phyloP scores from a whole-genome alignment of 2,888 invertebrate species.

The Dicyrtoma fusca region DNA sequence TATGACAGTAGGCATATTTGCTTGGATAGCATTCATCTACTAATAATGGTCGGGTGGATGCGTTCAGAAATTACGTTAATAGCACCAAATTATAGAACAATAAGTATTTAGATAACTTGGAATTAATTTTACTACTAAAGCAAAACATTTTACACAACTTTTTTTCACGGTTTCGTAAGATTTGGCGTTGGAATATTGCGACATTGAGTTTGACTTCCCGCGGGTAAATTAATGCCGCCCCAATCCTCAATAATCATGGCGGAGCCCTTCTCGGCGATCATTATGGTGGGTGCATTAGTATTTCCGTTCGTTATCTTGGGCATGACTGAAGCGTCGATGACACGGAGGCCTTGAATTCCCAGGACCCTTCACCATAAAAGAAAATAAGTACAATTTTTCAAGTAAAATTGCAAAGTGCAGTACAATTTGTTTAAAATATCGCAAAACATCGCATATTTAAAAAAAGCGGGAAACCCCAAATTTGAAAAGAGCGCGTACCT shows the following conservation, averaged over 20 bases:
- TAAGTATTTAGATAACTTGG: no score
- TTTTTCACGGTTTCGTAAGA: no score
- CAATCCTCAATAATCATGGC: conserved; percentile 42
- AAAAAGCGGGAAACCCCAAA: no score
- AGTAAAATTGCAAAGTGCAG: not conserved
- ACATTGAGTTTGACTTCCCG: conserved; percentile 10
- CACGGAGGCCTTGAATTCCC: conserved; percentile 18
- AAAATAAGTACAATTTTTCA: not conserved
- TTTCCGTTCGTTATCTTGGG: conserved; percentile 40
- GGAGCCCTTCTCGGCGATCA: conserved; percentile 45
- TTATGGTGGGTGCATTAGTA: conserved; percentile 46
- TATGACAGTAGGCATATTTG: no score
- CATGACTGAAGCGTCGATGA: conserved; percentile 33
- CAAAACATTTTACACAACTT: no score
- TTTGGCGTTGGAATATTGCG: no score
- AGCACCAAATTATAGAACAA: no score
- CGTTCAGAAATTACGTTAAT: no score
- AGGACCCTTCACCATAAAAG: conserved; percentile 16
- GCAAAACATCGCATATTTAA: not conserved
- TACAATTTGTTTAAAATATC: not conserved
- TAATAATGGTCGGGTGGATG: no score
- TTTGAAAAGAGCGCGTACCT: no score
- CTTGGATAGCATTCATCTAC: no score
- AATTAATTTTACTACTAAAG: no score
- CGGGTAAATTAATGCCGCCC: not conserved